phyloP scores from a whole-genome alignment of 1,140 invertebrate species.

The Drosophila nigrodunni region DNA sequence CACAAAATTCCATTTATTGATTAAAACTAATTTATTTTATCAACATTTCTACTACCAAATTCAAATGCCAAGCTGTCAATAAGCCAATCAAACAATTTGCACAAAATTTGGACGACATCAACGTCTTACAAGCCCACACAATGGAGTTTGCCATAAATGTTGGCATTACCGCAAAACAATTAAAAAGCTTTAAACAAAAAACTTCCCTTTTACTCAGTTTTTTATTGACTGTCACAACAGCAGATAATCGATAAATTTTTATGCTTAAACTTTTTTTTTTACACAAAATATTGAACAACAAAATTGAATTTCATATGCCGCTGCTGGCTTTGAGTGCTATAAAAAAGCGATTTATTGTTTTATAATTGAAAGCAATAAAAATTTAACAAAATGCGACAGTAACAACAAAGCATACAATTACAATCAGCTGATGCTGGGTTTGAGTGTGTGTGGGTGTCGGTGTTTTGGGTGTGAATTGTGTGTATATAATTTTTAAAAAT shows the following conservation, averaged over 20 bases:
- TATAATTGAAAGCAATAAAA: conserved; percentile 78
- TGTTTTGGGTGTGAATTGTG: conserved; percentile 50
- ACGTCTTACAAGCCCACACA: background rate
- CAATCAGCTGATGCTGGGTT: conserved; percentile 34
- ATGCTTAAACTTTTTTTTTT: conserved; percentile 23
- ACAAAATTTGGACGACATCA: background rate
- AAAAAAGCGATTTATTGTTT: conserved; percentile 74
- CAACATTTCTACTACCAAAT: background rate
- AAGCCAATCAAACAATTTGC: conserved; percentile 2
- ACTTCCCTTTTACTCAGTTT: background rate
- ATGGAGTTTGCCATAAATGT: background rate
- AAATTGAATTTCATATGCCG: conserved; percentile 49
- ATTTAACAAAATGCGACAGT: conserved; percentile 21
- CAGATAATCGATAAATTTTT: conserved; percentile 28
- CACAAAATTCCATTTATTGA: no score
- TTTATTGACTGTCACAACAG: conserved; percentile 21
- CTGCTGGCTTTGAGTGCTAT: conserved; percentile 43
- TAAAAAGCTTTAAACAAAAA: conserved; percentile 12
- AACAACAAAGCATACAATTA: conserved; percentile 35
- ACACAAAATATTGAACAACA: conserved; percentile 1
- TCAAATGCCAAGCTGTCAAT: conserved; percentile 4
- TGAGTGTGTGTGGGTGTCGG: conserved; percentile 50
- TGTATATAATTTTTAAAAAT: conserved; percentile 10
- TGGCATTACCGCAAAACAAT: conserved; percentile 22
- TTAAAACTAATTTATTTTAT: no score